phyloP scores from a whole-genome alignment of 2,797 vertebrate species.

The Mus minutoides region DNA sequence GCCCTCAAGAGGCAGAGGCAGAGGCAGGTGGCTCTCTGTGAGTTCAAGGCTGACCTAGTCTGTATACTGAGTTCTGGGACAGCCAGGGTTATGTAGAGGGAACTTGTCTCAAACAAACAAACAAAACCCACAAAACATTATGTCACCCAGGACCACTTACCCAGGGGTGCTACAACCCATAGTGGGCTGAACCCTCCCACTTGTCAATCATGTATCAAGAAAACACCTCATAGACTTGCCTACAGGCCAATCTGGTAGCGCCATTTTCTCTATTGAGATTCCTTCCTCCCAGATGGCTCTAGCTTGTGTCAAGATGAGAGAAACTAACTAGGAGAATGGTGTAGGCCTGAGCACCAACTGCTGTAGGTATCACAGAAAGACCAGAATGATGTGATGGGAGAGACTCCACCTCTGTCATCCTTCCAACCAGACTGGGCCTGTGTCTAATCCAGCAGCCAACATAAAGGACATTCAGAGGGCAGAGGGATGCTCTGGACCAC shows the following conservation, averaged over 20 bases:
- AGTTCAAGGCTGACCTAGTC: not conserved
- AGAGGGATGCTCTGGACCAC: accelerated
- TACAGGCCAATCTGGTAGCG: too few species aligned
- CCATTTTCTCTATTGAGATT: not conserved
- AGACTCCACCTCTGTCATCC: not conserved
- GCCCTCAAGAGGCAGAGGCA: not conserved
- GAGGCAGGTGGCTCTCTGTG: not conserved
- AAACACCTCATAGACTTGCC: not conserved
- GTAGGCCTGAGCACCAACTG: not conserved
- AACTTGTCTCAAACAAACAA: not conserved
- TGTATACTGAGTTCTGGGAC: not conserved
- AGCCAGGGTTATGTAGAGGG: not conserved
- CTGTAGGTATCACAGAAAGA: not conserved
- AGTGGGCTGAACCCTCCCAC: too few species aligned
- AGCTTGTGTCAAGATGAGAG: not conserved
- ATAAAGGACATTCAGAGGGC: not conserved
- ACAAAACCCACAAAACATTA: not conserved
- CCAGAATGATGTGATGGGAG: not conserved
- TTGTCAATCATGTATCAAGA: not conserved
- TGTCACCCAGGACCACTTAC: not conserved
- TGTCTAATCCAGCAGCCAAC: accelerated
- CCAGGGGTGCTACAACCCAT: not conserved
- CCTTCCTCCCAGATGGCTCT: not conserved
- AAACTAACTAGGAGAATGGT: not conserved
- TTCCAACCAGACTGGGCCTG: not conserved